A percentile compares a stretch with the other conserved stretches of the same genome.
These are phyloP conservation scores for Alosa sapidissima DNA, from an alignment of 2,797 vertebrate species.

Conservation along the genomic window DNA sequence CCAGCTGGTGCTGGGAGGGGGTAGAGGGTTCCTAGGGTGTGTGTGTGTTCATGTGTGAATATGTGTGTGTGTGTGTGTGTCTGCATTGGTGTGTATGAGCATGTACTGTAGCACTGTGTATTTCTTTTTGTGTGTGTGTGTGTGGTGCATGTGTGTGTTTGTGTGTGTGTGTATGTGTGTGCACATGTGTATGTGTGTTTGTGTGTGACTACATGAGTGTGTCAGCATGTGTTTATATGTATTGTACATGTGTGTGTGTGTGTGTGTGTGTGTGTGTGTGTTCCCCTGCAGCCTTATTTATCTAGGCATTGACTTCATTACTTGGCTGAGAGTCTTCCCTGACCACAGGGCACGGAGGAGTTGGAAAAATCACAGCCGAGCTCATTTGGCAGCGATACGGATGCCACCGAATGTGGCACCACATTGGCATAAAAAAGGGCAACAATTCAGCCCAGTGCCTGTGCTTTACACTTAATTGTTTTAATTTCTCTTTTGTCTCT, in stretches of 20 bases:
- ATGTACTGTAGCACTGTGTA: background rate
- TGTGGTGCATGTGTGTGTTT: background rate
- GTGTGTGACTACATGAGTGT: background rate
- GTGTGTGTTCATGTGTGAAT: background rate
- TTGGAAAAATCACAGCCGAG: background rate
- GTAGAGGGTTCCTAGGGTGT: conserved; percentile 36
- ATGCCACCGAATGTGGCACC: background rate
- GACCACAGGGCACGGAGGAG: background rate
- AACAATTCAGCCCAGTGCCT: background rate
- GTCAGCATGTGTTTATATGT: background rate
- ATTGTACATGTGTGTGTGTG: background rate
- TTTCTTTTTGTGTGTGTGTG: background rate
- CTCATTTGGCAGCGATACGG: background rate
- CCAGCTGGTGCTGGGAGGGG: conserved; percentile 48
- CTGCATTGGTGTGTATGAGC: background rate
- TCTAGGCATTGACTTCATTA: no score
- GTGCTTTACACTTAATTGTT: background rate
- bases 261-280: background rate
- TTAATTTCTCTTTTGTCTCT: background rate
- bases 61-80: background rate
- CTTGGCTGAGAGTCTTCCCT: background rate
- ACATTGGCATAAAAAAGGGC: background rate
- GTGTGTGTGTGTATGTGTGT: background rate
- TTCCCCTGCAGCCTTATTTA: no score
- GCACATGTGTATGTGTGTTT: background rate